Base-by-base conservation (phyloP, 2,797 vertebrate genomes). In the Lagorchestes hirsutus region DNA sequence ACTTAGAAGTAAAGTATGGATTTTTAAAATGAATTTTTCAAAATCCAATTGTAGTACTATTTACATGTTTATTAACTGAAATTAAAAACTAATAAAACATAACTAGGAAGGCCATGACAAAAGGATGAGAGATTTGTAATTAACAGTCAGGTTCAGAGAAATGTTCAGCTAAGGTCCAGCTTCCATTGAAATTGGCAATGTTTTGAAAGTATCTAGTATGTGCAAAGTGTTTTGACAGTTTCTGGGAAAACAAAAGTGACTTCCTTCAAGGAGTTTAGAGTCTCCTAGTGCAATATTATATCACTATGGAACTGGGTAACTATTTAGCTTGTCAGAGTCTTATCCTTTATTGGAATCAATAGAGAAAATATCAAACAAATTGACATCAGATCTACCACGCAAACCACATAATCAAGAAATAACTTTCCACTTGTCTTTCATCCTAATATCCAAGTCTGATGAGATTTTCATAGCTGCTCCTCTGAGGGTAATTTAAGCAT, bases 401-500 rank as follows among this genome's bases (percentile, higher is more conserved):
- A 40, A 18, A 1, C n/a, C 67, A 82, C n/a, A 82, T 82, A 10
- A 82, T 40, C n/a, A 82, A 82, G n/a, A 24, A 74, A 40, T 82
- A 18, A 82, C n/a, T 82, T 82, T 74, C 14, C 40, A 74, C 22
- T 18, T 16, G 1, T 74, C n/a, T 5, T 74, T 82, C n/a, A 16
- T 74, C 16, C 22, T 46, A 46, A 40, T 82, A 9, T 46, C 22
- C 22, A 46, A 82, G 40, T 27, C 74, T 82, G 74, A 46, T 46
- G 74, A 87, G 22, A 87, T 24, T 82, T 46, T 22, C 22, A 82
- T 46, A 29, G 5, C 62, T n/a, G 56, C 1, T 94, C 87, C 90
- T 55, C 46, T 57, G 52, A 92, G 94, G 50, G 46, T 12, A 93
- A 18, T 54, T 10, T 22, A 94, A 96, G 92, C 57, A 92, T 90